Percentiles rank a stretch among this genome's conserved stretches.
Conservation (phyloP, 2,113 vertebrate species). For the Microtus pennsylvanicus region DNA sequence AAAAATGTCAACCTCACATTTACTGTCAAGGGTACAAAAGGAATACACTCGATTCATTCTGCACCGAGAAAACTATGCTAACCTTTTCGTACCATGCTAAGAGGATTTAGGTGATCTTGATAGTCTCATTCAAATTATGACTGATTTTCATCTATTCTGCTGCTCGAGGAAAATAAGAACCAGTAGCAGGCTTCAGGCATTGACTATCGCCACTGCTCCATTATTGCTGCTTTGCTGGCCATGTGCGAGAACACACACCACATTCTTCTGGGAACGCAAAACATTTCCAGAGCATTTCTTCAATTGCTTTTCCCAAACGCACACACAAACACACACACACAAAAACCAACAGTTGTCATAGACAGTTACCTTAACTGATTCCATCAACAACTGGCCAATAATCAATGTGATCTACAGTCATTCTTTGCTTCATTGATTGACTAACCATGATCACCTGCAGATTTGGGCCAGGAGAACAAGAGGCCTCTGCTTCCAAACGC, state of each 20-base stretch:
- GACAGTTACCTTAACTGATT: background rate
- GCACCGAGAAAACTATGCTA: background rate
- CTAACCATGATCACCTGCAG: background rate
- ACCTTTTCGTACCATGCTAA: background rate
- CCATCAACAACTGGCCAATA: background rate
- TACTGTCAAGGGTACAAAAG: background rate
- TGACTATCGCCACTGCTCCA: background rate
- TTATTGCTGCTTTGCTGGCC: background rate
- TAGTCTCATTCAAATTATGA: conserved; percentile 45
- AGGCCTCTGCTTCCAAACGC: background rate
- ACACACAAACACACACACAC: too few species aligned
- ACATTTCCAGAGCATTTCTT: conserved; percentile 19
- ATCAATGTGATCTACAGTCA: background rate
- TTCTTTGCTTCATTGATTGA: background rate
- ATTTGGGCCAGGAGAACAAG: background rate
- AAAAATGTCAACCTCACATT: background rate
- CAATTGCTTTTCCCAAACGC: background rate
- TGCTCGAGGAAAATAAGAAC: conserved; percentile 20
- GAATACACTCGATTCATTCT: background rate
- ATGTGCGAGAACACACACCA: background rate
- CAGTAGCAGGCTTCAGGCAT: background rate
- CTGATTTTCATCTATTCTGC: conserved; percentile 40
- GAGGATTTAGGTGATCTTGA: conserved; percentile 22
- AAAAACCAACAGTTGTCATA: background rate
- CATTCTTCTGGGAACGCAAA: background rate